These are phyloP conservation scores for Ypsolopha sequella DNA, from an alignment of 2,888 invertebrate genomes.

Conservation along the genomic window DNA sequence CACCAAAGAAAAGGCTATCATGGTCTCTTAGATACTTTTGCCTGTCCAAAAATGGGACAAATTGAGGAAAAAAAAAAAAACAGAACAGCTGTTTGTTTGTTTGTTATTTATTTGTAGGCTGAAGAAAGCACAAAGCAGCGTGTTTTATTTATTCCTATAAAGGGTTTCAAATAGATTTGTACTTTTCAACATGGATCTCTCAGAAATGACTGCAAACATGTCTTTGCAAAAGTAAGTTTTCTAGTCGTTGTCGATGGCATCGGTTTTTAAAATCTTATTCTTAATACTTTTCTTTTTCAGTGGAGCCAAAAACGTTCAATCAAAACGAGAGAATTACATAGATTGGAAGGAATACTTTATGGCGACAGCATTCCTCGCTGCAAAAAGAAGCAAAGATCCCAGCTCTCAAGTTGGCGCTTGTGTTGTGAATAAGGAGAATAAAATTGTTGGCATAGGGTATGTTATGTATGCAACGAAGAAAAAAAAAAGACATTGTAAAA, in stretches of 20 bases:
- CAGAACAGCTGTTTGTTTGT: too few relatives aligned
- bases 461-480: too few relatives aligned
- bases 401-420: conserved; percentile 95
- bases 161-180: too few relatives aligned
- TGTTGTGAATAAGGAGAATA: conserved; percentile 87
- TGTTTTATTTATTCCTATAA: too few relatives aligned
- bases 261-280: background rate
- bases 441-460: conserved; percentile 89
- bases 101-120: too few relatives aligned
- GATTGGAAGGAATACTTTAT: conserved; percentile 97
- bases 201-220: conserved; percentile 13
- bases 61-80: too few relatives aligned
- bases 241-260: background rate
- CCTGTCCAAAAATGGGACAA: too few relatives aligned
- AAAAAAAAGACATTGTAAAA: background rate
- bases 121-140: too few relatives aligned
- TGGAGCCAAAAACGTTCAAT: background rate
- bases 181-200: conserved; percentile 11
- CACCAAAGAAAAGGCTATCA: too few relatives aligned
- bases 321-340: conserved; percentile 72
- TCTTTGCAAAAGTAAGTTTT: conserved; percentile 10
- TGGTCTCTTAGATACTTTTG: too few relatives aligned
- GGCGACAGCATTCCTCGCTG: conserved; percentile 91
- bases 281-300: background rate
- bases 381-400: conserved; percentile 96